A percentile compares a stretch with the other conserved stretches of the same genome.
Conservation (phyloP, 2,888 invertebrate species). For the Spilarctia lutea region DNA sequence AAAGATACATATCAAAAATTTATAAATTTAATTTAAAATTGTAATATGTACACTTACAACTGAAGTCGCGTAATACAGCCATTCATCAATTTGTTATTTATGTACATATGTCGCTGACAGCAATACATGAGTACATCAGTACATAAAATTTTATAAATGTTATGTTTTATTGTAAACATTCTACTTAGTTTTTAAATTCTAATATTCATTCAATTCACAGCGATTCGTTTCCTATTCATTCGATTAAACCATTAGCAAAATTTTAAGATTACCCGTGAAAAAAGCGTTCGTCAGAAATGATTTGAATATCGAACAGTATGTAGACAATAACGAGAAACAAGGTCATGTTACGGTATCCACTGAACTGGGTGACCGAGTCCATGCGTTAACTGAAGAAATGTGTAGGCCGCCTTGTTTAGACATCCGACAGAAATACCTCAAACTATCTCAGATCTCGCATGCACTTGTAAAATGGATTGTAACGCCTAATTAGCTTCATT, state of each 20-base stretch:
- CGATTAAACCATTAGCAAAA: conserved; percentile 27
- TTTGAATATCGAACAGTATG: conserved; percentile 36
- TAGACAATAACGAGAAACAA: conserved; percentile 43
- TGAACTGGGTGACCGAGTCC: conserved; percentile 75
- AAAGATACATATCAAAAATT: not conserved
- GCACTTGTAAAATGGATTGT: conserved; percentile 55
- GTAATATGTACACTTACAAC: fast-evolving
- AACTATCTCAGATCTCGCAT: conserved; percentile 49
- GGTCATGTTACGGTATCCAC: conserved; percentile 63
- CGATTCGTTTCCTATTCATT: not conserved
- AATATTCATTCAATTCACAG: not conserved
- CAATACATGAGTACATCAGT: no score
- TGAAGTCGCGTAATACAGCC: not conserved
- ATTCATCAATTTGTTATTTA: not conserved
- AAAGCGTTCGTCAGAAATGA: conserved; percentile 31
- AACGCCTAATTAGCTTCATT: conserved; percentile 33
- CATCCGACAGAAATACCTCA: conserved; percentile 34
- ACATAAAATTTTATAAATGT: not conserved
- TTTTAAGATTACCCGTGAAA: conserved; percentile 28
- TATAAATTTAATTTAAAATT: not conserved
- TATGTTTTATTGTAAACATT: not conserved
- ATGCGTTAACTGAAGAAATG: conserved; percentile 64
- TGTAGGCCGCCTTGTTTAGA: conserved; percentile 62
- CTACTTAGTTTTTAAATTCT: not conserved
- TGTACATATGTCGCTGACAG: not conserved